A percentile compares a stretch with the other conserved stretches of the same genome.
Conservation (phyloP, 2,888 invertebrate species). For the Strigamia crassipes region DNA sequence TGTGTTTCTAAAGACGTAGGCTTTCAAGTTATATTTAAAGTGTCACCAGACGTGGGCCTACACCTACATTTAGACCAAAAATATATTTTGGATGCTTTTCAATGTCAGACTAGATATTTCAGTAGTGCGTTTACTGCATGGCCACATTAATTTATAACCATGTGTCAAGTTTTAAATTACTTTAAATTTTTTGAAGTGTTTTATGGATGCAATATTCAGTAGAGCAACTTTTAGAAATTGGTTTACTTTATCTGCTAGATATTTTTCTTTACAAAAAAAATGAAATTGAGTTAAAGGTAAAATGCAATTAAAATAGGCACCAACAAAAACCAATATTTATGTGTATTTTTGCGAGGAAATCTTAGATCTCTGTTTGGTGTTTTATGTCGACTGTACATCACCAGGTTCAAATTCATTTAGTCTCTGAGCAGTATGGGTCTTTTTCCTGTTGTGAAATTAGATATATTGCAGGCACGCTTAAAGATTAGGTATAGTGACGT, state of each 20-base stretch:
- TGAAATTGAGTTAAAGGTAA: neutral
- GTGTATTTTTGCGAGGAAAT: too few species aligned
- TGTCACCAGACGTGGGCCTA: too few species aligned
- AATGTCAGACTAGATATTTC: neutral
- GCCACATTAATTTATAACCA: neutral
- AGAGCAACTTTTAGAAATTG: neutral
- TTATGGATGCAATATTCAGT: neutral
- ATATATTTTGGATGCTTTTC: neutral
- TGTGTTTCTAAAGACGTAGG: too few species aligned
- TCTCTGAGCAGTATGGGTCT: too few species aligned
- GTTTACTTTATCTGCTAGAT: neutral
- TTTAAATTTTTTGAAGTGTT: neutral
- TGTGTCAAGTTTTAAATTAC: slow-evolving; percentile 1
- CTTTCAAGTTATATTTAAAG: neutral
- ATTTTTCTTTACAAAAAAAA: neutral
- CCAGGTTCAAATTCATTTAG: too few species aligned
- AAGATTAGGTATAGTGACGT: too few species aligned
- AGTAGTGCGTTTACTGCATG: neutral
- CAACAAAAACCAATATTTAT: too few species aligned
- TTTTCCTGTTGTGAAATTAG: too few species aligned
- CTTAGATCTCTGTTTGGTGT: too few species aligned
- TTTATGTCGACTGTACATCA: too few species aligned
- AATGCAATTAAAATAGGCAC: neutral
- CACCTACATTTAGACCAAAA: neutral
- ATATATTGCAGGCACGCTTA: too few species aligned